Evolutionary conservation across 2,113 vertebrate genomes (phyloP), one percentile per base, ranked within the genome.

Genomic region (Corythornis madagascariensis): DNA sequence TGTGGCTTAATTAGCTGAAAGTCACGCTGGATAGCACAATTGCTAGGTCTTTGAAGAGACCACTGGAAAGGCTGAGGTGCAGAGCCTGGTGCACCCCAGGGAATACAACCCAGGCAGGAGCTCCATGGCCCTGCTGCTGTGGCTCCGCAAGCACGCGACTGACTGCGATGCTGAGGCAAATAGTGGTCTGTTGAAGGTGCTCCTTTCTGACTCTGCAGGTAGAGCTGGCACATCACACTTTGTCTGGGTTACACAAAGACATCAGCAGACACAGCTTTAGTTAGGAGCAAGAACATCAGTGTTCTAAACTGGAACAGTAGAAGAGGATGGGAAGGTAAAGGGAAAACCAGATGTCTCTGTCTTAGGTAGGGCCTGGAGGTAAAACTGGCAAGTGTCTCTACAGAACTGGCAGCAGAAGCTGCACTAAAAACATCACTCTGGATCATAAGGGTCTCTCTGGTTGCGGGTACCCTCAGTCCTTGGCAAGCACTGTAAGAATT

Each of bases 91-190:
- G 33, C 28, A 26, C 35, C 55, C 56, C 50, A 18, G 22, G 33
- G 42, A 71, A 55, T 2, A 33, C 40, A 45, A 9, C 4, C 26
- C 9, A 7, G 0, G 0, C 0, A 35, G 50, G 17, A 80, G 38
- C 18, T 57, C 28, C 1, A 4, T 2, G 40, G 66, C 61, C 26
- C n/a, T n/a, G 0, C 48, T 66, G 57, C 78, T 78, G 61, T 29
- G 48, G 48, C 29, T 31, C 25, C 1, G 52, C 52, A 28, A 50
- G 45, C 15, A 2, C 6, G 22, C 20, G 25, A 20, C 50, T 1
- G 4, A 10, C 45, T 45, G 38, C 3, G 17, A 56, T 16, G 24
- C 7, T 25, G 67, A 65, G 55, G 60, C 40, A 70, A 56, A n/a
- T 22, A 48, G 33, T 13, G 21, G 1, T 2, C n/a, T 14, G 16